Percentiles rank a stretch among this genome's conserved stretches.
These are phyloP conservation scores for Metaphire vulgaris DNA, from an alignment of 1,140 invertebrate genomes.

Conservation along the genomic window DNA sequence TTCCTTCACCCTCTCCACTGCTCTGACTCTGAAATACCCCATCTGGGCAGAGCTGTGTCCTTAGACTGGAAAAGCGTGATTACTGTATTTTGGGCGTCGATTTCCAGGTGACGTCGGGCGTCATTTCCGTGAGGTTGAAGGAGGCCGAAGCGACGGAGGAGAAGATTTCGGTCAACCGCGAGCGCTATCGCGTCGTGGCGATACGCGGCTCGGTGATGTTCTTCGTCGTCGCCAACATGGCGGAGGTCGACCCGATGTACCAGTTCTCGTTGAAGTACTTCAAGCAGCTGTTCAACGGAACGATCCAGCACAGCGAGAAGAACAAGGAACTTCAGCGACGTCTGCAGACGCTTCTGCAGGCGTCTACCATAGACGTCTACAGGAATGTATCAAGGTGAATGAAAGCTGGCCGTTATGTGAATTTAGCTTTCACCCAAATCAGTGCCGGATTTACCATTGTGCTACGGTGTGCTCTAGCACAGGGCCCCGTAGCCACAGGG, in stretches of 20 bases:
- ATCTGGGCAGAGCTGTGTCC: no score
- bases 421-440: no score
- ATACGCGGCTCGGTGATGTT: constrained; percentile 53
- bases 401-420: no score
- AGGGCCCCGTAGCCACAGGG: no score
- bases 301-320: constrained; percentile 50
- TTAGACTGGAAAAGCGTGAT: no score
- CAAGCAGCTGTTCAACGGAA: constrained; percentile 67
- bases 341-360: constrained; percentile 43
- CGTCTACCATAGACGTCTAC: constrained; percentile 57
- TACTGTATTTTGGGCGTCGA: constrained; percentile 26
- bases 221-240: constrained; percentile 54
- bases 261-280: constrained; percentile 77
- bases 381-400: constrained; percentile 51
- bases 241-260: constrained; percentile 53
- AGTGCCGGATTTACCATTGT: no score
- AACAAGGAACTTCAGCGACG: constrained; percentile 39
- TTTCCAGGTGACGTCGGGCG: constrained; percentile 50
- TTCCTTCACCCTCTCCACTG: no score
- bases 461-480: no score
- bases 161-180: constrained; percentile 47
- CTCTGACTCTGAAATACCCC: no score
- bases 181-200: constrained; percentile 50
- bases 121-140: constrained; percentile 67
- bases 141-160: constrained; percentile 71